Evolutionary conservation across 2,888 invertebrate genomes (phyloP).

Genomic region (Cryptophagus acutangulus): DNA sequence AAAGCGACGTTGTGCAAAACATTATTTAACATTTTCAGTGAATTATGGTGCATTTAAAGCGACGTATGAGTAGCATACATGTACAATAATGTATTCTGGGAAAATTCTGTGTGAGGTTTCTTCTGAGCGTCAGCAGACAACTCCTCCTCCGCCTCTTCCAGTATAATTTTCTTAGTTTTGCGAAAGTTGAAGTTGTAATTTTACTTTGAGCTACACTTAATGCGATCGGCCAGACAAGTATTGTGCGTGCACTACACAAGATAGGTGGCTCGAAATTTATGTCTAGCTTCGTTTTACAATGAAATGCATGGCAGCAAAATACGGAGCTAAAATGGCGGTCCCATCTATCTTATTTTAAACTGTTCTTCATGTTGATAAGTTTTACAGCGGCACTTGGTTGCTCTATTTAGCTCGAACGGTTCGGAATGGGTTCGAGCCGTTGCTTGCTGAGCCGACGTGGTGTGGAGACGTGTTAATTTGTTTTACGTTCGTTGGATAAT

Average conservation of each 20-base stretch:
- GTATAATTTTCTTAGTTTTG: constrained; percentile 46
- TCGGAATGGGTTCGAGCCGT: not conserved
- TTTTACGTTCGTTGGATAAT: constrained; percentile 44
- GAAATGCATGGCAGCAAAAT: constrained; percentile 46
- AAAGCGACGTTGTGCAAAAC: no score
- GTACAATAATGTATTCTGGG: no score
- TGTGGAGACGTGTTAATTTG: constrained; percentile 36
- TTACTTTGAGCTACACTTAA: constrained; percentile 45
- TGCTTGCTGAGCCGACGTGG: constrained; percentile 17
- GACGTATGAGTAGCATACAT: no score
- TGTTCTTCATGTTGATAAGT: constrained; percentile 42
- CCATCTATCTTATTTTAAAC: constrained; percentile 47
- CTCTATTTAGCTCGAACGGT: constrained; percentile 7
- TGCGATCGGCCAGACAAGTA: constrained; percentile 29
- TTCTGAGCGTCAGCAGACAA: no score
- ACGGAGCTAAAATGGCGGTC: constrained; percentile 44
- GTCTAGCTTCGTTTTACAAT: constrained; percentile 34
- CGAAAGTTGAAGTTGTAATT: constrained; percentile 46
- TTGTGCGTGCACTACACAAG: constrained; percentile 20
- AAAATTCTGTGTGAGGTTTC: no score
- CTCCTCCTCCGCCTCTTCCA: constrained; percentile 26
- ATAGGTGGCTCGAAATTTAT: constrained; percentile 16
- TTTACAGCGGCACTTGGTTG: constrained; percentile 26
- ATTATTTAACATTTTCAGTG: no score
- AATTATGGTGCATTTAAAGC: no score